A percentile compares a stretch with the other conserved stretches of the same genome.
These are phyloP conservation scores for Thymelicus sylvestris DNA, from an alignment of 2,888 invertebrate genomes.

Conservation along the genomic window DNA sequence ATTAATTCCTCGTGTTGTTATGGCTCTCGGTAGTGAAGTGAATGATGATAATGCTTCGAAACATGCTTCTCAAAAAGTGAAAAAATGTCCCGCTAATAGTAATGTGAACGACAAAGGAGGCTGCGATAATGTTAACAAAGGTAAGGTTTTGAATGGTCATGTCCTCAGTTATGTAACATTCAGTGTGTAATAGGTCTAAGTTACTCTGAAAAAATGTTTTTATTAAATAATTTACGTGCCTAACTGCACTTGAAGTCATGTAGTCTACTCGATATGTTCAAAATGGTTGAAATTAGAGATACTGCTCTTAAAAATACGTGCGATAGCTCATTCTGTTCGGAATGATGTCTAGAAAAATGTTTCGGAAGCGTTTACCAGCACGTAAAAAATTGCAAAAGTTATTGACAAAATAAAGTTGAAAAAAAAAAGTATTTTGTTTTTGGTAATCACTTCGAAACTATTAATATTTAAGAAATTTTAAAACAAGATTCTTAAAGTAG, in stretches of 20 bases:
- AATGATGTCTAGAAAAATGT: too few species aligned
- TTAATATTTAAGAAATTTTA: too few species aligned
- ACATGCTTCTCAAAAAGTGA: conserved; percentile 79
- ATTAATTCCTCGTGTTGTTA: conserved; percentile 84
- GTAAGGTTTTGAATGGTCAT: conserved; percentile 74
- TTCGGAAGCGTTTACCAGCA: too few species aligned
- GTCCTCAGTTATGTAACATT: conserved; percentile 82
- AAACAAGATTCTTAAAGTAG: too few species aligned
- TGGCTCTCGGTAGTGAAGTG: conserved; percentile 85
- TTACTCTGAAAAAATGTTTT: conserved; percentile 52
- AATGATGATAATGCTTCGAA: conserved; percentile 81
- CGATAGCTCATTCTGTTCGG: too few species aligned
- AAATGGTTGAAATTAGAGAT: too few species aligned
- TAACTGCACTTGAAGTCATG: conserved; percentile 64
- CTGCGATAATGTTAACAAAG: conserved; percentile 76
- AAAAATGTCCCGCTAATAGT: conserved; percentile 75
- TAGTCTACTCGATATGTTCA: too few species aligned
- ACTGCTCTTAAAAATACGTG: too few species aligned
- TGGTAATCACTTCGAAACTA: too few species aligned
- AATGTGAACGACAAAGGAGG: conserved; percentile 73
- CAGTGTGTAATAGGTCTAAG: conserved; percentile 56
- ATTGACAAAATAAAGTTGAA: too few species aligned
- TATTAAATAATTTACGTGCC: conserved; percentile 49
- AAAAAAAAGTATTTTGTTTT: too few species aligned
- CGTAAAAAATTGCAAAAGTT: too few species aligned